Conservation (phyloP, 2,888 invertebrate species). For the Sycophila texana region DNA sequence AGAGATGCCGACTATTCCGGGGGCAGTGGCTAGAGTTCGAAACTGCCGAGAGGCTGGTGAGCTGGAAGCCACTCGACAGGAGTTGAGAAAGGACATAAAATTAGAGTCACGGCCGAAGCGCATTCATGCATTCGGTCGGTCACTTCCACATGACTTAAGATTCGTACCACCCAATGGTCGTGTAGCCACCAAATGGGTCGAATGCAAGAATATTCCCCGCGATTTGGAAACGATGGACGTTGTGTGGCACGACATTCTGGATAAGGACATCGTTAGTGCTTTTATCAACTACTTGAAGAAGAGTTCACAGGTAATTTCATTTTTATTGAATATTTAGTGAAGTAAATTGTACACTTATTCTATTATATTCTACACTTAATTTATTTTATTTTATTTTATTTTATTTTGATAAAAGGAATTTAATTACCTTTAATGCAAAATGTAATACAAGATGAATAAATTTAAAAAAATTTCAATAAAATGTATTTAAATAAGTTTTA, state of each 20-base stretch:
- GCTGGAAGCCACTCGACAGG: constrained; percentile 76
- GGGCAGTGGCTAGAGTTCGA: constrained; percentile 77
- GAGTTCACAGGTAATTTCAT: constrained; percentile 61
- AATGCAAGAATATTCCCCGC: constrained; percentile 78
- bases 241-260: constrained; percentile 81
- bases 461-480: too few species aligned
- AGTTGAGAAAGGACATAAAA: constrained; percentile 76
- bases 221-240: constrained; percentile 80
- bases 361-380: too few species aligned
- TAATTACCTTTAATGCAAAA: too few species aligned
- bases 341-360: too few species aligned
- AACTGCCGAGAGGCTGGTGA: constrained; percentile 77
- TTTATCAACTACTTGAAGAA: constrained; percentile 66
- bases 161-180: constrained; percentile 78
- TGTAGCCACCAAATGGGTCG: constrained; percentile 78
- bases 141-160: constrained; percentile 77
- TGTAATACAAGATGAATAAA: too few species aligned
- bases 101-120: constrained; percentile 77
- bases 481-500: too few species aligned
- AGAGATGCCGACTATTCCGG: constrained; percentile 80
- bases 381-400: too few species aligned
- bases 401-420: too few species aligned
- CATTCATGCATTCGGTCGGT: constrained; percentile 77
- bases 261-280: constrained; percentile 74
- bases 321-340: too few species aligned